phyloP scores from a whole-genome alignment of 92 coral and sea anemone genomes.

The Palythoa grandis region DNA sequence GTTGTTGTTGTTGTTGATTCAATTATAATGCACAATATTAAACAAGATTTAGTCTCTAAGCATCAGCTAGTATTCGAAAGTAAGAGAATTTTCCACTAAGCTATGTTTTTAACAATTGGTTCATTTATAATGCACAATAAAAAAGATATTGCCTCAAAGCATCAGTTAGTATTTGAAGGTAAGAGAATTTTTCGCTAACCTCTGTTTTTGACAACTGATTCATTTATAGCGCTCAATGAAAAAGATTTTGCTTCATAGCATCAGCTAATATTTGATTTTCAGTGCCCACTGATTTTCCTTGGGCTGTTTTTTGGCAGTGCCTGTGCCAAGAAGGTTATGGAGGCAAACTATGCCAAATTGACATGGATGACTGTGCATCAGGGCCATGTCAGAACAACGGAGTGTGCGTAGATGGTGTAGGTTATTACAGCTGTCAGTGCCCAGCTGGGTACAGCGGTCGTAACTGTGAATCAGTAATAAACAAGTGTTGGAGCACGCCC shows the following conservation, averaged over 20 bases:
- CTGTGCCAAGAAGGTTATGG: conserved; percentile 26
- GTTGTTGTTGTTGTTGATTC: no score
- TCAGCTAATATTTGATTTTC: not conserved
- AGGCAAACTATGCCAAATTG: conserved; percentile 60
- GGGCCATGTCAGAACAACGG: conserved; percentile 79
- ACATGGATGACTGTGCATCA: conserved; percentile 79
- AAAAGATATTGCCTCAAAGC: no score
- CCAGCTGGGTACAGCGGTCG: conserved; percentile 65
- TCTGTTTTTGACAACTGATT: no score
- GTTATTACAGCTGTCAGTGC: conserved; percentile 63
- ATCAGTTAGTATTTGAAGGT: no score
- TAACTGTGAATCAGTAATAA: conserved; percentile 62
- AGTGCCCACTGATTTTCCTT: not conserved
- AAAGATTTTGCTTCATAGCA: not conserved
- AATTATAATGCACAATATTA: no score
- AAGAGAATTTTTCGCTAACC: no score
- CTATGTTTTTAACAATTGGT: no score
- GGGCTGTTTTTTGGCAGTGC: conserved; percentile 14
- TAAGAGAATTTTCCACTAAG: no score
- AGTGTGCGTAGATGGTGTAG: conserved; percentile 65
- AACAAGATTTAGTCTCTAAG: no score
- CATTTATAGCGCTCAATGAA: not conserved
- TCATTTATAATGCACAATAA: no score
- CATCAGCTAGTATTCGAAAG: no score
- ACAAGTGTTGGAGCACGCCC: conserved; percentile 68